Conservation (phyloP, 2,797 vertebrate species). For the Enteromius viviparus region DNA sequence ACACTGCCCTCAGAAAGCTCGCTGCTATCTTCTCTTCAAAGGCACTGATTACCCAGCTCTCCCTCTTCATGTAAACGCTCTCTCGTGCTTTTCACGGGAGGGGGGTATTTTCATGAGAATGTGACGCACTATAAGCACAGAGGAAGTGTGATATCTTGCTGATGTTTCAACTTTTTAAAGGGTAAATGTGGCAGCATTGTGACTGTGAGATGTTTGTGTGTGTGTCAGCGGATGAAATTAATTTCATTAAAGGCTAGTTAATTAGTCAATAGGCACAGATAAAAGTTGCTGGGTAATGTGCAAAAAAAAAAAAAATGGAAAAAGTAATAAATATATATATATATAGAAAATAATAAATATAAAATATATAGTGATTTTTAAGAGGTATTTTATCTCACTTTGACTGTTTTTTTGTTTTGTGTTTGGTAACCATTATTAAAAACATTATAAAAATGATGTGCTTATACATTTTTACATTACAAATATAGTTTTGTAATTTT, state of each 20-base stretch:
- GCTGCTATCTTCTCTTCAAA: conserved; percentile 56
- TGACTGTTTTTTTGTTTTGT: too few species aligned
- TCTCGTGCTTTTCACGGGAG: conserved; percentile 28
- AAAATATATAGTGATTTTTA: neutral
- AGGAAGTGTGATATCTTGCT: conserved; percentile 7
- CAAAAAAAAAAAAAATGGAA: neutral
- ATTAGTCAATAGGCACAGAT: neutral
- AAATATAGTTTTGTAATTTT: too few species aligned
- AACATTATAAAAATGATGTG: too few species aligned
- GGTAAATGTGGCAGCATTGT: too few species aligned
- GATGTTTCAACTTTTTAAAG: conserved; percentile 1
- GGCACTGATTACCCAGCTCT: conserved; percentile 56
- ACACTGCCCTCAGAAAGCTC: conserved; percentile 50
- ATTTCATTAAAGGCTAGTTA: neutral
- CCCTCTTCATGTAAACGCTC: conserved; percentile 52
- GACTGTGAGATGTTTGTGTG: neutral
- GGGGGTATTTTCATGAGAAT: neutral
- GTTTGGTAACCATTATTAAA: too few species aligned
- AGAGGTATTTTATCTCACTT: neutral
- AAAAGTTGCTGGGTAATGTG: neutral
- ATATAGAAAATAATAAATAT: too few species aligned
- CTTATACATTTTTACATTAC: too few species aligned
- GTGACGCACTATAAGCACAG: neutral
- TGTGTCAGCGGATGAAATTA: neutral
- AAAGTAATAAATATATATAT: too few species aligned